Evolutionary conservation across 1,140 invertebrate species (phyloP).

Genomic region (Polypedilum pembai): DNA sequence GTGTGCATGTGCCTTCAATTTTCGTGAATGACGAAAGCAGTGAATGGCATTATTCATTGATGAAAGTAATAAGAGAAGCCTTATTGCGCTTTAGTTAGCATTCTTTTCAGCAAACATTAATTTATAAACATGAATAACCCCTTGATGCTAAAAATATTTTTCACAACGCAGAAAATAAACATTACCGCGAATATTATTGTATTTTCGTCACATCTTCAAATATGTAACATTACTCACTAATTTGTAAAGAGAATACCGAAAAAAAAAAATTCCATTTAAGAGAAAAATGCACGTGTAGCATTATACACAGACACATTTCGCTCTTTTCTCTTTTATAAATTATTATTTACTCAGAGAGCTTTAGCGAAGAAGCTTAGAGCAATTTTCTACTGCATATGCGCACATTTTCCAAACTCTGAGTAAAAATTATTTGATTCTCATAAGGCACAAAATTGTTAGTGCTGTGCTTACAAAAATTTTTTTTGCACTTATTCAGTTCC

Average conservation of each 20-base stretch:
- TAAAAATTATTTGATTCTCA: neutral
- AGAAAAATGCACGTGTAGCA: neutral
- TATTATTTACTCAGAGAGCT: neutral
- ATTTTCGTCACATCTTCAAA: too few species aligned
- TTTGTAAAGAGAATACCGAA: neutral
- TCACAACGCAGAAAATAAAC: too few species aligned
- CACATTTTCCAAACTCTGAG: neutral
- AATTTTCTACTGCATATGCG: neutral
- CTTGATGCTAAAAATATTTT: too few species aligned
- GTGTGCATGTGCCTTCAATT: neutral
- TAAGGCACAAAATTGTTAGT: neutral
- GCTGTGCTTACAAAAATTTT: neutral
- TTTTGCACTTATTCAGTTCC: conserved; percentile 23
- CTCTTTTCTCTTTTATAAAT: neutral
- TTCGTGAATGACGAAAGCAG: conserved; percentile 17
- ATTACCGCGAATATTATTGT: too few species aligned
- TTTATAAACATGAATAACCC: too few species aligned
- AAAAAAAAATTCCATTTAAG: neutral
- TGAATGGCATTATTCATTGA: conserved; percentile 19
- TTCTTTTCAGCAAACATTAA: too few species aligned
- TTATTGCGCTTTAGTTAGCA: neutral
- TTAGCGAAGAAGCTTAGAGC: neutral
- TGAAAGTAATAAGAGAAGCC: neutral
- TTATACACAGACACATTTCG: neutral
- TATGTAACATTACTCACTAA: too few species aligned